These are phyloP conservation scores for Mus spretus DNA, from an alignment of 2,797 vertebrate genomes.

Conservation along the genomic window DNA sequence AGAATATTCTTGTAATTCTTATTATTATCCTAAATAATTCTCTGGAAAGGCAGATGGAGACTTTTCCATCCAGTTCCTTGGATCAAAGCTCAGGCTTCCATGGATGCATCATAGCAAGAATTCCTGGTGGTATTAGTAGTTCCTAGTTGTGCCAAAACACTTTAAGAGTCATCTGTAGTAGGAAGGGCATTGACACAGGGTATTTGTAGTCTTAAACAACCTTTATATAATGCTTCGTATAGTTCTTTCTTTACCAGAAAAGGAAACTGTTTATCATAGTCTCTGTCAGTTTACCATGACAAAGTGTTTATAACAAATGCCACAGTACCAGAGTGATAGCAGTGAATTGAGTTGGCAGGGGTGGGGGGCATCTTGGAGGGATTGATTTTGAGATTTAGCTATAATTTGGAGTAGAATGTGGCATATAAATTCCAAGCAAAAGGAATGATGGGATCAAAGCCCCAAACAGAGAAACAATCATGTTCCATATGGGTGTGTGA, in stretches of 20 bases:
- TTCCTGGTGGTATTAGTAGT: constrained; percentile 33
- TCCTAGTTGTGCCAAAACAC: background rate
- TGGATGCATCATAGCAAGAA: constrained; percentile 22
- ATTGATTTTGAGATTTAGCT: constrained; percentile 31
- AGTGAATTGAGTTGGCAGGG: background rate
- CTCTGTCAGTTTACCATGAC: background rate
- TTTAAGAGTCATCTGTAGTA: constrained; percentile 30
- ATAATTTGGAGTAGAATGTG: background rate
- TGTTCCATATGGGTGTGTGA: background rate
- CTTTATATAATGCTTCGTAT: background rate
- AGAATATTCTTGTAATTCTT: constrained; percentile 23
- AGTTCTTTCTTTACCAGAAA: constrained; percentile 11
- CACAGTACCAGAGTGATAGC: constrained; percentile 1
- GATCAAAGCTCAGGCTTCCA: constrained; percentile 64
- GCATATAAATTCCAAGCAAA: background rate
- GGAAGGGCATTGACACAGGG: constrained; percentile 13
- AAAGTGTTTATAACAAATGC: constrained; percentile 11
- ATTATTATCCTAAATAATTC: constrained; percentile 43
- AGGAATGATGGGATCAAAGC: background rate
- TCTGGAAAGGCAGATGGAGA: constrained; percentile 62
- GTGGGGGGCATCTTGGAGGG: background rate
- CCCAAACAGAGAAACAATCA: background rate
- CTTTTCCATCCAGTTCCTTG: constrained; percentile 47
- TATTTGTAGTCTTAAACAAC: constrained; percentile 3
- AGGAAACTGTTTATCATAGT: constrained; percentile 1